phyloP scores from a whole-genome alignment of 2,797 vertebrate genomes.

The Prunella strophiata region DNA sequence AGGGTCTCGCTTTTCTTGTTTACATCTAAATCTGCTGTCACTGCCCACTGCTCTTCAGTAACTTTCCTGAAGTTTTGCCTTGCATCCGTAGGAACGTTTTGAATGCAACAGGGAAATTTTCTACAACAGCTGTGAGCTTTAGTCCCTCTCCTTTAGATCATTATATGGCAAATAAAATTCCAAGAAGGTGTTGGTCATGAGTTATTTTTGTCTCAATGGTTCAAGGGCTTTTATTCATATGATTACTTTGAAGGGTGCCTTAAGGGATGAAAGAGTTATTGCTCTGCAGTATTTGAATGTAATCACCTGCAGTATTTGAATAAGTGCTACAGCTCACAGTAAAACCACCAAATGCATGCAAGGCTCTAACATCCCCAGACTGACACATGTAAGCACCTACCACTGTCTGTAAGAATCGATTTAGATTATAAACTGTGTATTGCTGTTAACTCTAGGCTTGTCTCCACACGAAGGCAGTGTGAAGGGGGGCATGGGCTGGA shows the following conservation, averaged over 20 bases:
- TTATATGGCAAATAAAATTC: not conserved
- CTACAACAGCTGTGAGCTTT: not conserved
- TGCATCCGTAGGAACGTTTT: not conserved
- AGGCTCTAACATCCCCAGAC: not conserved
- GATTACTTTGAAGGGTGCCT: not conserved
- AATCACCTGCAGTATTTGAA: not conserved
- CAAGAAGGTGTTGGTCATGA: not conserved
- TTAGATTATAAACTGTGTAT: fast-evolving
- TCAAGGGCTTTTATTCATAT: not conserved
- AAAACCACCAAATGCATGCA: not conserved
- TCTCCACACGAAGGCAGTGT: not conserved
- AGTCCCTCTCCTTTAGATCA: not conserved
- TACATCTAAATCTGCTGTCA: not conserved
- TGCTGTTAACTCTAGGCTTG: not conserved
- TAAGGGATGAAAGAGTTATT: not conserved
- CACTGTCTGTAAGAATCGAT: not conserved
- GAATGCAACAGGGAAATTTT: not conserved
- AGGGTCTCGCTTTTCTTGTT: not conserved
- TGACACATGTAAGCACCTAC: not conserved
- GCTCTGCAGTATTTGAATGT: not conserved
- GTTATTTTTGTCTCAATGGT: not conserved
- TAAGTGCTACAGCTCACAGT: not conserved
- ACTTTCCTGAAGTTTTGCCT: not conserved
- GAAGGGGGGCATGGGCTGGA: not conserved
- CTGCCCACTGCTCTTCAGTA: not conserved